Evolutionary conservation across 2,797 vertebrate genomes (phyloP), one percentile per base, ranked within the genome.

Genomic region (Spea hammondii): DNA sequence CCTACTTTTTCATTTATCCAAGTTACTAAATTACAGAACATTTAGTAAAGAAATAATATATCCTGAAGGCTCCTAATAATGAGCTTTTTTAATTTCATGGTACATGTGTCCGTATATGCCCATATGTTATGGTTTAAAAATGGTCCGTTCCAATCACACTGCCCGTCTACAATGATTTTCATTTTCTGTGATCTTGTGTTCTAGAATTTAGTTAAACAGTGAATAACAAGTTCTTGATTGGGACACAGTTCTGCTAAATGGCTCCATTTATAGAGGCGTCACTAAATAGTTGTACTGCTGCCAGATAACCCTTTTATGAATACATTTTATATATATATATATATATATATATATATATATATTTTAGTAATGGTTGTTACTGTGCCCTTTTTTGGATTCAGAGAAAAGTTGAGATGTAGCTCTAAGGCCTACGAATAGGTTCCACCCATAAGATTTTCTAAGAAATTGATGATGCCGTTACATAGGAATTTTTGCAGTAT

Each of bases 401-500:
- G 7, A 54, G 32, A 32, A 32, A 32, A 32, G 32, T 32, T 54
- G 7, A 54, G 51, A 54, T 54, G 51, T 54, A 32, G 45, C 70
- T 71, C 11, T 59, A 44, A 44, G 70, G 70, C 70, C 70, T 71
- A 46, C 10, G 47, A 45, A 71, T 53, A 54, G 46, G 45, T 32
- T 71, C 10, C 32, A 54, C 32, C 53, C 70, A 46, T 71, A 54
- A 46, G 70, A 71, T 5, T 62, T 60, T 72, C 57, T 57, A 47
- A 46, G 57, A 57, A 72, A 72, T 46, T 49, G 70, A 47, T 72
- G 70, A 72, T 62, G 54, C 70, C 14, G 70, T 62, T 48, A 60
- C 53, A 8, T 49, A 72, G 70, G 70, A 72, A 72, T 72, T 57
- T 49, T 60, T 47, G 70, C 57, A 8, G 5, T 48, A 59, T 60